Percentiles rank a stretch among this genome's conserved stretches.
Conservation (phyloP, 2,113 vertebrate species). For the Rhizomys pruinosus region DNA sequence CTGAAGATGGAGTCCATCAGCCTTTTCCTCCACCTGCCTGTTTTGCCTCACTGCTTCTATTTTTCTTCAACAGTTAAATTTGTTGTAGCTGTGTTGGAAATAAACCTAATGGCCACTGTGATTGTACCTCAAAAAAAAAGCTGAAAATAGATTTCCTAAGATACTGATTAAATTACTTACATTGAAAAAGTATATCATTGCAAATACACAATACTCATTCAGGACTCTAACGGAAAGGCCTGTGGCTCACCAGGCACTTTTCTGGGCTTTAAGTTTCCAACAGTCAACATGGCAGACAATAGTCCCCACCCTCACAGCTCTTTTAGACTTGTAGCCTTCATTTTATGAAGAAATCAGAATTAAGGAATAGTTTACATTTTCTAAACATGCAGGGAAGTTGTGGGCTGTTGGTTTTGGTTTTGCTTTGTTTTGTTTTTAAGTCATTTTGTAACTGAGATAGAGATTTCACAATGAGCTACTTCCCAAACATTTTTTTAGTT, state of each 20-base stretch:
- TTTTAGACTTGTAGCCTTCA: background rate
- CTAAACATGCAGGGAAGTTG: constrained; percentile 7
- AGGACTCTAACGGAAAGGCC: background rate
- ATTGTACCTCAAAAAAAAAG: background rate
- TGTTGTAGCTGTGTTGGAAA: background rate
- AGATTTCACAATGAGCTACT: background rate
- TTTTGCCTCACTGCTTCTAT: background rate
- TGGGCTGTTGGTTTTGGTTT: background rate
- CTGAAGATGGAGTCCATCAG: background rate
- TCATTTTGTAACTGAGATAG: constrained; percentile 30
- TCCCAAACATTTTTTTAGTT: background rate
- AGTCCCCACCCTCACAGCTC: background rate
- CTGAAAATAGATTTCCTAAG: constrained; percentile 19
- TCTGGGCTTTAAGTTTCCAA: background rate
- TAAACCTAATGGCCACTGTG: background rate
- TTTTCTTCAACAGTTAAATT: background rate
- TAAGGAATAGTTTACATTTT: background rate
- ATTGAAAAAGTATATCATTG: constrained; percentile 36
- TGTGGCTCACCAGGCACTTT: background rate
- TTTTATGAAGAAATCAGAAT: constrained; percentile 14
- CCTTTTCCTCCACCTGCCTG: background rate
- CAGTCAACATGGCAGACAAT: background rate
- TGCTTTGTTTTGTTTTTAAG: no score
- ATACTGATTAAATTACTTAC: background rate
- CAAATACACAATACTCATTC: constrained; percentile 38